Evolutionary conservation across 2,797 vertebrate genomes (phyloP).

Genomic region (Pteropus rufus): DNA sequence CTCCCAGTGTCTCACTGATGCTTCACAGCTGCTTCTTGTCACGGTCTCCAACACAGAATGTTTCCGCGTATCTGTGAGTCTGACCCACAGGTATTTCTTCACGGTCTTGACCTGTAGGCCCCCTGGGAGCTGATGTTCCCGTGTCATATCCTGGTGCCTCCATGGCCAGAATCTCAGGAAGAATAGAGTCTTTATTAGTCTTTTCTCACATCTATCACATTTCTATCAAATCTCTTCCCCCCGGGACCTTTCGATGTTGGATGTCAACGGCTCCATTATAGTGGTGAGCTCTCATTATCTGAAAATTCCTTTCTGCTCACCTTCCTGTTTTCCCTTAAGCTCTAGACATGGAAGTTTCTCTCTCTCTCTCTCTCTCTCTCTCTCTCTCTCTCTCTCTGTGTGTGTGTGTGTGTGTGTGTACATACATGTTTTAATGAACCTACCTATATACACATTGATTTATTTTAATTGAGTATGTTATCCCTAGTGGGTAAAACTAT

Average conservation of each 20-base stretch:
- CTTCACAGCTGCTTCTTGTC: neutral
- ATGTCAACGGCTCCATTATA: slow-evolving; percentile 68
- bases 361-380: no score
- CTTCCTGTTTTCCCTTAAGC: neutral
- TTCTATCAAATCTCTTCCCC: slow-evolving; percentile 42
- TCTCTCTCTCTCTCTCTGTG: no score
- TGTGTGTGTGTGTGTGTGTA: neutral
- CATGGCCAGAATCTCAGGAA: neutral
- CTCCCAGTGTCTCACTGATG: neutral
- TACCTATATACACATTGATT: neutral
- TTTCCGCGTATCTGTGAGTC: neutral
- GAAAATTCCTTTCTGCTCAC: slow-evolving; percentile 48
- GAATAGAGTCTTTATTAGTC: slow-evolving; percentile 51
- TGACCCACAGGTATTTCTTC: slow-evolving; percentile 28
- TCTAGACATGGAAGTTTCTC: neutral
- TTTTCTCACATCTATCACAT: slow-evolving; percentile 69
- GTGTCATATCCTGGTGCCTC: slow-evolving; percentile 1
- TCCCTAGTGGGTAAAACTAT: neutral
- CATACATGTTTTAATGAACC: neutral
- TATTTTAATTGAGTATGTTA: neutral
- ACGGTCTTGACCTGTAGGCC: neutral
- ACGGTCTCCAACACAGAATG: neutral
- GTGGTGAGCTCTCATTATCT: slow-evolving; percentile 22
- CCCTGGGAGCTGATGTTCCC: slow-evolving; percentile 9
- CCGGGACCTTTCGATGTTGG: neutral